Base-by-base conservation (phyloP, 1,140 invertebrate genomes). In the Nylanderia fulva region DNA sequence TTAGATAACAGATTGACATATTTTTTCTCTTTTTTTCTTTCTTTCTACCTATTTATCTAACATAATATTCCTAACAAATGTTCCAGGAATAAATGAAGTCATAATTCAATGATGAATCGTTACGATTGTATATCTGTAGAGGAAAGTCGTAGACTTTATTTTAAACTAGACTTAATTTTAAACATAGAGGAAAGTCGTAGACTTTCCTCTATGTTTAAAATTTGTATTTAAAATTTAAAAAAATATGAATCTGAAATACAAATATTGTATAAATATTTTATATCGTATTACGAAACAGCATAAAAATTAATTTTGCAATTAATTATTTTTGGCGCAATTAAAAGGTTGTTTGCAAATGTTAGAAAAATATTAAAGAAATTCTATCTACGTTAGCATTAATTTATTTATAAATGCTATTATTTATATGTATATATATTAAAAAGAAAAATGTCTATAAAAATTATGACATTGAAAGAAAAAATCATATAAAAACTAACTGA, bases 1-100 rank as follows among this genome's bases (percentile, higher is more conserved):
- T 72, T 36, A 18, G 13, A 56, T 48, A 72, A 72, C 36, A 56
- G 9, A 56, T 0, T 72, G 52, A 27, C 52, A 36, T 18, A 36
- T 15, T 48, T 48, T 48, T 48, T 42, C 9, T 42, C 9, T 42
- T 11, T 42, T 11, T 42, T 15, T 48, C 15, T 45, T 13, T 45
- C 13, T 45, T 3, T 13, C 4, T 45, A 2, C 13, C 1, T 42
- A 15, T 45, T 13, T 48, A 48, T 48, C 15, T 18, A 48, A 48
- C 15, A n/a, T n/a, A 9, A 48, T 48, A 48, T 18, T 33, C 56
- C 11, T 60, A 72, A 15, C n/a, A n/a, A n/a, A 54, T 72, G 56
- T 75, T 75, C 56, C 9, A 75, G 6, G 54, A 75, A 75, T 42
- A 61, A 75, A 61, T 61, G 5, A 75, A 61, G 7, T 60, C 24